Conservation (phyloP, 2,797 vertebrate genomes). For the Lacerta bilineata region DNA sequence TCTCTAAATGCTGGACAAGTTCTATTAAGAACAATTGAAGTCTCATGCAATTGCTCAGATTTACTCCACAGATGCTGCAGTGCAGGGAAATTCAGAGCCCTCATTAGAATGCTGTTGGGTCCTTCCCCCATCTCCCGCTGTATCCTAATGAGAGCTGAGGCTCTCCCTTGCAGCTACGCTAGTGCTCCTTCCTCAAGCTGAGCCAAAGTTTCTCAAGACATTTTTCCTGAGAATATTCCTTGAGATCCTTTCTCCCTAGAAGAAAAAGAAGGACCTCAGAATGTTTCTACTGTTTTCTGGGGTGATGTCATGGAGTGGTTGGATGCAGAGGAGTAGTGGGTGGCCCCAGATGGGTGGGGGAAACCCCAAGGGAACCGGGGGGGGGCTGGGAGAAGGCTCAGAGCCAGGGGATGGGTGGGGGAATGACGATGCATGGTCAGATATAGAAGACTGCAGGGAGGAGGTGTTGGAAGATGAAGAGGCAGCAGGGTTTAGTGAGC, state of each 20-base stretch:
- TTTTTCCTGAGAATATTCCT: neutral
- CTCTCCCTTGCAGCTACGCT: slow-evolving; percentile 28
- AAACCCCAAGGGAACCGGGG: too few species aligned
- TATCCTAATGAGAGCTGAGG: slow-evolving; percentile 31
- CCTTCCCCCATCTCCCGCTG: neutral
- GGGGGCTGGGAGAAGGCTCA: neutral
- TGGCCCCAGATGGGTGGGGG: too few species aligned
- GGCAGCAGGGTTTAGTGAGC: too few species aligned
- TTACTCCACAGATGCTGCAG: slow-evolving; percentile 20
- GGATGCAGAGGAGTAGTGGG: too few species aligned
- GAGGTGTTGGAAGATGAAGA: too few species aligned
- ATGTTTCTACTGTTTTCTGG: neutral
- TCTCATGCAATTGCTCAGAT: neutral
- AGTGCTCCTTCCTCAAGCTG: slow-evolving; percentile 36
- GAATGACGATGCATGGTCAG: too few species aligned
- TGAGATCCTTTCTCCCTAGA: neutral
- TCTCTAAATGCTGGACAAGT: slow-evolving; percentile 1
- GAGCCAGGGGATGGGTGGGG: too few species aligned
- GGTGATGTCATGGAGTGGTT: neutral
- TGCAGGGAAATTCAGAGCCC: slow-evolving; percentile 42
- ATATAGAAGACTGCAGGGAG: too few species aligned
- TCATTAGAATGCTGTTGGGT: slow-evolving; percentile 23
- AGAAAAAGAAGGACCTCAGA: neutral
- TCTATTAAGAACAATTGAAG: slow-evolving; percentile 22
- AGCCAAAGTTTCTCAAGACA: neutral